Percentiles rank a stretch among this genome's conserved stretches.
Conservation (phyloP, 2,113 vertebrate genomes). For the Neofelis nebulosa region DNA sequence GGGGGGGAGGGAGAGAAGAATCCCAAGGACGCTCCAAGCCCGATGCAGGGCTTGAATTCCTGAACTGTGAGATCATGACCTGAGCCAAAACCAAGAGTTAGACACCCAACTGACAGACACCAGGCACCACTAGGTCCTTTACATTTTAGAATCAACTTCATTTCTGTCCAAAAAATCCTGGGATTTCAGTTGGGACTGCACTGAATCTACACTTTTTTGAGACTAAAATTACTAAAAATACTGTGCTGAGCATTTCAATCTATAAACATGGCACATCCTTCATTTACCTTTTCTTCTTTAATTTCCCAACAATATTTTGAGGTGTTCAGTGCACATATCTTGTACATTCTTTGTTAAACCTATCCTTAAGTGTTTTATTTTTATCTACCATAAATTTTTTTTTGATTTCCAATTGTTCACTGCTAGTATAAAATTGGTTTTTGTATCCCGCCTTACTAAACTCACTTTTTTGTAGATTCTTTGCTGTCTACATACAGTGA, state of each 20-base stretch:
- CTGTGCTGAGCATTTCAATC: background rate
- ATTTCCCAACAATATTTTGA: background rate
- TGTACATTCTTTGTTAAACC: background rate
- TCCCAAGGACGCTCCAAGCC: too few species aligned
- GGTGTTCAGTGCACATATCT: background rate
- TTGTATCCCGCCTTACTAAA: background rate
- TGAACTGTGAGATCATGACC: too few species aligned
- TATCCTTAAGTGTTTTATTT: background rate
- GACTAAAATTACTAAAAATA: background rate
- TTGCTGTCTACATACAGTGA: background rate
- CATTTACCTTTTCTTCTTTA: background rate
- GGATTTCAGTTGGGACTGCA: background rate
- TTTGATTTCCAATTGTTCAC: background rate
- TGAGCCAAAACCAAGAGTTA: too few species aligned
- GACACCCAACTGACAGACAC: too few species aligned
- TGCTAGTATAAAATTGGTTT: background rate
- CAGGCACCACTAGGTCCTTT: background rate
- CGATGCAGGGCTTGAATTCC: too few species aligned
- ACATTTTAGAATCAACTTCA: background rate
- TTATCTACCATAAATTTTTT: background rate
- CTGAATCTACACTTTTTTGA: background rate
- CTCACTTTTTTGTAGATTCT: background rate
- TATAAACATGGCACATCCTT: background rate
- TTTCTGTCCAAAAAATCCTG: background rate
- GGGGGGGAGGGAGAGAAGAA: too few species aligned